A percentile compares a stretch with the other conserved stretches of the same genome.
These are phyloP conservation scores for Dioctria rufipes DNA, from an alignment of 2,888 invertebrate species.

Conservation along the genomic window DNA sequence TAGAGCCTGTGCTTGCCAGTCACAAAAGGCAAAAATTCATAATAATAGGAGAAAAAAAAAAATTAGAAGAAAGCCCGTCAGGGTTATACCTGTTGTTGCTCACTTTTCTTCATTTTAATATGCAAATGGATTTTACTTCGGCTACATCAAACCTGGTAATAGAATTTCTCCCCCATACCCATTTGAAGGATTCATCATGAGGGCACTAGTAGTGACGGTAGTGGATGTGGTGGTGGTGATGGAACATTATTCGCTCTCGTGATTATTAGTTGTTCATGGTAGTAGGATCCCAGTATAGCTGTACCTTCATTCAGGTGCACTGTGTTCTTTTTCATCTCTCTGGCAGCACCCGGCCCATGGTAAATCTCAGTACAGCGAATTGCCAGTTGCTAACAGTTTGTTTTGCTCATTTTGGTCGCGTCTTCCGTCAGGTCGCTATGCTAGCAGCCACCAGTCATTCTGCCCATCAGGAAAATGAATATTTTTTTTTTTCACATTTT, in stretches of 20 bases:
- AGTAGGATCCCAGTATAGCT: not conserved
- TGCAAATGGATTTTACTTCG: conserved; percentile 53
- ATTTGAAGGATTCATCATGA: too few relatives aligned
- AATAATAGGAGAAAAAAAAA: conserved; percentile 10
- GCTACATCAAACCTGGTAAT: conserved; percentile 45
- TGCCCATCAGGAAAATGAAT: conserved; percentile 46
- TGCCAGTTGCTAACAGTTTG: conserved; percentile 44
- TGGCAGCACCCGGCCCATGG: not conserved
- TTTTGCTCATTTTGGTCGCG: conserved; percentile 48
- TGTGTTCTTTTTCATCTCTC: not conserved
- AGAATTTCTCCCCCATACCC: conserved; percentile 24
- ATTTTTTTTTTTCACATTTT: conserved; percentile 33
- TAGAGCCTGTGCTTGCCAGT: conserved; percentile 25
- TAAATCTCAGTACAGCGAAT: conserved; percentile 12
- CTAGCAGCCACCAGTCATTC: not conserved
- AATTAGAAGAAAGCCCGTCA: not conserved
- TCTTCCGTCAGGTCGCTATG: conserved; percentile 14
- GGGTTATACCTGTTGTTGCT: conserved; percentile 45
- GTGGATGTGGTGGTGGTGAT: not conserved
- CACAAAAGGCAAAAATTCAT: conserved; percentile 36
- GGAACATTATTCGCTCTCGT: conserved; percentile 10
- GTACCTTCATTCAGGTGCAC: conserved; percentile 28
- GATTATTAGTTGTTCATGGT: conserved; percentile 35
- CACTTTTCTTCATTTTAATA: conserved; percentile 53
- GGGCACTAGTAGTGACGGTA: too few relatives aligned